phyloP scores from a whole-genome alignment of 2,888 invertebrate genomes.

The Neoscelio sp. region DNA sequence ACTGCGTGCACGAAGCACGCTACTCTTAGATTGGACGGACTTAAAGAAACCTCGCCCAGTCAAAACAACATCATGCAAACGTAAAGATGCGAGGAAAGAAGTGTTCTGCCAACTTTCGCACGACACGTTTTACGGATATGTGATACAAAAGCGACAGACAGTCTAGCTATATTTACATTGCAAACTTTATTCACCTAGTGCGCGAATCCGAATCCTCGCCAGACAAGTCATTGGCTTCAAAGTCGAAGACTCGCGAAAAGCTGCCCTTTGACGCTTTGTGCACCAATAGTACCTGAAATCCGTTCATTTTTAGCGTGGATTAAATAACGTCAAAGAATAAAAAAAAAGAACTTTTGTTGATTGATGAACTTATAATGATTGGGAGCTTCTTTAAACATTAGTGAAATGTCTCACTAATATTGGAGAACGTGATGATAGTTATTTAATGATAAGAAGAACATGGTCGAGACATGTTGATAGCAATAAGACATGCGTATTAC shows the following conservation, averaged over 20 bases:
- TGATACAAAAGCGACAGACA: slow-evolving; percentile 34
- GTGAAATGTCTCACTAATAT: no score
- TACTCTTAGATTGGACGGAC: not conserved
- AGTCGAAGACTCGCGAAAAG: slow-evolving; percentile 97
- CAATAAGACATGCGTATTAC: no score
- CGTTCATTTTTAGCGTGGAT: not conserved
- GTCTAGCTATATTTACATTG: slow-evolving; percentile 53
- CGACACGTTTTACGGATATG: slow-evolving; percentile 21
- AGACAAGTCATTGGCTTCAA: slow-evolving; percentile 94
- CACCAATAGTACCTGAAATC: slow-evolving; percentile 91
- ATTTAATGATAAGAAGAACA: no score
- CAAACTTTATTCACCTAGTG: slow-evolving; percentile 85
- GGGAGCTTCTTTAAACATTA: no score
- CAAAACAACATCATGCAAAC: slow-evolving; percentile 23
- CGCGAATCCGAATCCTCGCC: slow-evolving; percentile 92
- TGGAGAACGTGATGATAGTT: no score
- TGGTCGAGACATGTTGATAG: no score
- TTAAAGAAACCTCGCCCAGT: slow-evolving; percentile 13
- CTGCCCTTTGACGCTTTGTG: slow-evolving; percentile 96
- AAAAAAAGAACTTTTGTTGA: no score
- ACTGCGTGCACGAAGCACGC: not conserved
- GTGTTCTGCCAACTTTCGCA: slow-evolving; percentile 20
- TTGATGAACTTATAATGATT: no score
- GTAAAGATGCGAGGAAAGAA: slow-evolving; percentile 30
- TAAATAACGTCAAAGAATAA: not conserved